These are phyloP conservation scores for Tachyglossus aculeatus DNA, from an alignment of 2,797 vertebrate genomes.

Conservation along the genomic window DNA sequence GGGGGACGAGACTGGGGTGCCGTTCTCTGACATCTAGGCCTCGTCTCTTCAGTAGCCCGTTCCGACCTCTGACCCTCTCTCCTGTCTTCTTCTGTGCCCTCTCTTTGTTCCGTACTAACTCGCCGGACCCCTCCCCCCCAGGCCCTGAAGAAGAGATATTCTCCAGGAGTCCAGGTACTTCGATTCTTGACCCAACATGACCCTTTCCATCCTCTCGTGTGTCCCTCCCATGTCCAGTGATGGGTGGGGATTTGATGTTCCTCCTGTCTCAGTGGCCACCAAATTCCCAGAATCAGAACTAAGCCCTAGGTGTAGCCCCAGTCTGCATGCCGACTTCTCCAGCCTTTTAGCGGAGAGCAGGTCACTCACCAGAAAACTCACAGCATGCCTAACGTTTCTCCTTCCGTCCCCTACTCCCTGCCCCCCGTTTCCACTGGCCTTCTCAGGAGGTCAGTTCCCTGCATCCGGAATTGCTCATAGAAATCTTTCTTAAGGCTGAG, in stretches of 20 bases:
- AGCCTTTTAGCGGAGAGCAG: not conserved
- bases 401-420: not conserved
- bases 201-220: not conserved
- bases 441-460: not conserved
- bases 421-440: not conserved
- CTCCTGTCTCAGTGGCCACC: constrained; percentile 9
- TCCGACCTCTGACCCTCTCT: constrained; percentile 49
- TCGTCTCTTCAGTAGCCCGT: constrained; percentile 4
- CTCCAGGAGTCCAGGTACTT: constrained; percentile 91
- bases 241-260: constrained; percentile 16
- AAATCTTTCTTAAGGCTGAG: not conserved
- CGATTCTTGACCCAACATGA: not conserved
- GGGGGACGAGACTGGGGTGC: not conserved
- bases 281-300: too few relatives aligned
- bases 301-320: constrained; percentile 4
- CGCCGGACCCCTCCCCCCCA: constrained; percentile 75
- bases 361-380: not conserved
- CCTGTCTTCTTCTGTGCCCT: constrained; percentile 71
- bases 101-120: constrained; percentile 59
- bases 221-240: constrained; percentile 16
- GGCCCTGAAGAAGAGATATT: constrained; percentile 96
- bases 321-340: constrained; percentile 51
- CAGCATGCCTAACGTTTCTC: constrained; percentile 18
- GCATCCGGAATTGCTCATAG: not conserved
- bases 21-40: not conserved